phyloP scores from a whole-genome alignment of 2,888 invertebrate species.

The Ypsolopha scabrella region DNA sequence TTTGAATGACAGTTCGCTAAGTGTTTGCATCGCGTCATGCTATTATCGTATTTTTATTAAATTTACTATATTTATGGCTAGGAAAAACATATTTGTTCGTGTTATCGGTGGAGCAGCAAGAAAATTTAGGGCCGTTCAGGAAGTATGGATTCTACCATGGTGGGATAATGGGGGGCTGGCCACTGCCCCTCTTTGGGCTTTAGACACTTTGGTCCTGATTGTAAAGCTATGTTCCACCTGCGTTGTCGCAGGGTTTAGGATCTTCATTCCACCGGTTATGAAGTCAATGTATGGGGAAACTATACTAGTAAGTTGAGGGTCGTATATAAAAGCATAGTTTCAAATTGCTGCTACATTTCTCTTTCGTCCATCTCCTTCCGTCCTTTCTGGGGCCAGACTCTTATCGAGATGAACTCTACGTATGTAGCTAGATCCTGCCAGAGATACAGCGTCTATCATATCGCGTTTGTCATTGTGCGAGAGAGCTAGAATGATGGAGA shows the following conservation, averaged over 20 bases:
- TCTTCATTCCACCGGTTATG: slow-evolving; percentile 45
- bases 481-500: too few species aligned
- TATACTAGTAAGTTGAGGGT: slow-evolving; percentile 31
- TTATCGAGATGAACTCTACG: too few species aligned
- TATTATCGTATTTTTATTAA: background rate
- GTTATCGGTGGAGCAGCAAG: slow-evolving; percentile 39
- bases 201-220: slow-evolving; percentile 45
- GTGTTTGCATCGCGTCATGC: background rate
- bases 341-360: too few species aligned
- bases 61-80: slow-evolving; percentile 38
- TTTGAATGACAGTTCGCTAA: background rate
- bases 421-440: too few species aligned
- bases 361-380: too few species aligned
- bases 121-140: slow-evolving; percentile 49
- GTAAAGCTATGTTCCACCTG: slow-evolving; percentile 49
- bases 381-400: too few species aligned
- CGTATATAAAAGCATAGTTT: too few species aligned
- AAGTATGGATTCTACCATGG: slow-evolving; percentile 57
- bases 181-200: slow-evolving; percentile 42
- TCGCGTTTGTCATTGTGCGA: too few species aligned
- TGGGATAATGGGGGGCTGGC: slow-evolving; percentile 49
- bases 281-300: slow-evolving; percentile 58
- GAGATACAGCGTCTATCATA: too few species aligned
- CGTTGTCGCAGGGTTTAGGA: slow-evolving; percentile 29
- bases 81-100: slow-evolving; percentile 43